Evolutionary conservation across 2,113 vertebrate genomes (phyloP), one percentile per base, ranked within the genome.

Genomic region (Rallus limicola): DNA sequence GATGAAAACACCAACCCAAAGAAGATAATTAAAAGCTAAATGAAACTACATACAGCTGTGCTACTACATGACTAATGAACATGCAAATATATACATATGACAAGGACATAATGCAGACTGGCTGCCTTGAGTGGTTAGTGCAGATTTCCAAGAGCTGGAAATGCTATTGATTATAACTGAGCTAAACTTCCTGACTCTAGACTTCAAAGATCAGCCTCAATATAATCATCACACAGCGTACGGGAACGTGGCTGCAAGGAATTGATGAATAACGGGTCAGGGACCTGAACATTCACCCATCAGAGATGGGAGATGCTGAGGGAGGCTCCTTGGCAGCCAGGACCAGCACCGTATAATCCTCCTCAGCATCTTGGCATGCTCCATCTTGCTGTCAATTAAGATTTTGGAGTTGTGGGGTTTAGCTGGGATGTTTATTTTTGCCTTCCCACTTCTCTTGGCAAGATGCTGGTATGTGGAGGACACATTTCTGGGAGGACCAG

Each of bases 11-110:
- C 53, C 48, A 96, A 82, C 77, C 83, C 91, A 92, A 96, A 92
- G 95, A 95, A 92, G 96, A 88, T 96, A 96, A 96, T 95, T 96
- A 96, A 89, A 95, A 96, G 86, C 93, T 96, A 96, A 96, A 89
- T 93, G 96, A 96, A 96, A 91, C 91, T 91, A 92, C 92, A 87
- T 95, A 96, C 95, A 96, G 96, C 96, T 96, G 96, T 96, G 96
- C 92, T 91, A 91, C 92, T 95, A 91, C 88, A 92, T 85, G 88
- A 78, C 92, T 96, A 95, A 96, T 96, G 92, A 94, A 95, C 93
- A 96, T 96, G 91, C 97, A 95, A 94, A 88, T 95, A 95, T 86
- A 88, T 93, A 97, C 97, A 93, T 93, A 80, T 93, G 96, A 94
- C 91, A 92, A 82, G 94, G 90, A 94, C 80, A 92, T 94, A 95